These are phyloP conservation scores for Andrena haemorrhoa DNA, from an alignment of 2,888 invertebrate species.

Conservation along the genomic window DNA sequence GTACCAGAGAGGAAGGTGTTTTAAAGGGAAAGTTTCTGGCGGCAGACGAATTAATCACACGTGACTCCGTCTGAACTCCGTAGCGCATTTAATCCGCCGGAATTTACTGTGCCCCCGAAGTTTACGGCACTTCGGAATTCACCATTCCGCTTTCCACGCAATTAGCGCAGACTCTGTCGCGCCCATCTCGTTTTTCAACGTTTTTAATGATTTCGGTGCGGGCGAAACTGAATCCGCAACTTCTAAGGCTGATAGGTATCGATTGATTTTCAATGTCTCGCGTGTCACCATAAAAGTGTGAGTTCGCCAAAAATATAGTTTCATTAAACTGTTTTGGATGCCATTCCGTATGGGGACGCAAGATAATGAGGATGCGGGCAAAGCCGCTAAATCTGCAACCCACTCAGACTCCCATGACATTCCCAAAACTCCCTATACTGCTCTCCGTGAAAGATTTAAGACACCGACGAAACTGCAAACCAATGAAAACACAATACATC, in stretches of 20 bases:
- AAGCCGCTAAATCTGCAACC: too few relatives aligned
- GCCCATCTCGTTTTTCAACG: slow-evolving; percentile 2
- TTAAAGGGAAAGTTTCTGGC: slow-evolving; percentile 44
- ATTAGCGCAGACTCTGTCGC: slow-evolving; percentile 41
- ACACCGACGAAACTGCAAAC: too few relatives aligned
- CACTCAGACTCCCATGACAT: too few relatives aligned
- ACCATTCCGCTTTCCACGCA: slow-evolving; percentile 50
- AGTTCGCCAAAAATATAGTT: too few relatives aligned
- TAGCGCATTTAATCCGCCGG: slow-evolving; percentile 47
- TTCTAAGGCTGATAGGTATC: background rate
- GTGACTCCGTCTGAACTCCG: slow-evolving; percentile 56
- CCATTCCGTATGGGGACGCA: too few relatives aligned
- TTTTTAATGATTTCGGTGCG: slow-evolving; percentile 13
- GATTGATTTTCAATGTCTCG: background rate
- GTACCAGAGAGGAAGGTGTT: slow-evolving; percentile 10
- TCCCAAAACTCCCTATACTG: too few relatives aligned
- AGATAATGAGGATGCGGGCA: too few relatives aligned
- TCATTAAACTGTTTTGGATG: too few relatives aligned
- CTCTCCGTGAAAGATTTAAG: too few relatives aligned
- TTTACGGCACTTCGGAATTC: slow-evolving; percentile 53
- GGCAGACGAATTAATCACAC: slow-evolving; percentile 52
- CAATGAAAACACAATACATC: too few relatives aligned
- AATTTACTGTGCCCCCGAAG: slow-evolving; percentile 52
- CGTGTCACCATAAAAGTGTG: background rate
- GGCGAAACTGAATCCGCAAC: background rate